Percentiles rank a stretch among this genome's conserved stretches.
These are phyloP conservation scores for Drosophila demipolita DNA, from an alignment of 2,888 invertebrate species.

Conservation along the genomic window DNA sequence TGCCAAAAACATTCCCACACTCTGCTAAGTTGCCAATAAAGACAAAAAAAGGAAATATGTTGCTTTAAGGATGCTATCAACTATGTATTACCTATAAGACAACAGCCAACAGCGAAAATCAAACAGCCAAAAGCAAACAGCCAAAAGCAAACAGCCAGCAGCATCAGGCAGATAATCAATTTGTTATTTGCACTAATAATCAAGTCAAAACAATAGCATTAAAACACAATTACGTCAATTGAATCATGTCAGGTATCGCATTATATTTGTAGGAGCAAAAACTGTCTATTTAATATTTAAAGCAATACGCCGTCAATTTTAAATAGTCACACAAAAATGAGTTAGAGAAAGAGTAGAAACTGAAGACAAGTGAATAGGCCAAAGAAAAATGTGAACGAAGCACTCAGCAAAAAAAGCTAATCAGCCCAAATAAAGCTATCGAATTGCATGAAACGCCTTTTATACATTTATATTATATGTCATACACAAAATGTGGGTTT, in stretches of 20 bases:
- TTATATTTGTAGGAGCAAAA: constrained; percentile 34
- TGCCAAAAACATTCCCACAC: constrained; percentile 31
- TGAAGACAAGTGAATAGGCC: constrained; percentile 8
- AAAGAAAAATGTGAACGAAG: constrained; percentile 7
- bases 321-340: constrained; percentile 4
- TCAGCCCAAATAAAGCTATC: constrained; percentile 21
- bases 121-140: not conserved
- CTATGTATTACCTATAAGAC: not conserved
- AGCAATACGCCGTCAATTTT: constrained; percentile 37
- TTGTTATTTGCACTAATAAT: constrained; percentile 74
- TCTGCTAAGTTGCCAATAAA: constrained; percentile 52
- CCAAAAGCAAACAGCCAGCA: too few relatives aligned
- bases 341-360: not conserved
- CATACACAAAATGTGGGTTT: constrained; percentile 4
- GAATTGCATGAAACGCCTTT: constrained; percentile 11
- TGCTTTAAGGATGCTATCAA: not conserved
- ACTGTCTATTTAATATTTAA: constrained; percentile 59
- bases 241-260: constrained; percentile 35
- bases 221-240: constrained; percentile 12
- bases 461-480: constrained; percentile 46
- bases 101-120: not conserved
- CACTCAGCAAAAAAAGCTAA: constrained; percentile 35
- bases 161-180: constrained; percentile 64
- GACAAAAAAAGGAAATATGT: constrained; percentile 35
- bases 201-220: constrained; percentile 40